Conservation (phyloP, 1,140 invertebrate genomes). For the Camponotus floridanus region DNA sequence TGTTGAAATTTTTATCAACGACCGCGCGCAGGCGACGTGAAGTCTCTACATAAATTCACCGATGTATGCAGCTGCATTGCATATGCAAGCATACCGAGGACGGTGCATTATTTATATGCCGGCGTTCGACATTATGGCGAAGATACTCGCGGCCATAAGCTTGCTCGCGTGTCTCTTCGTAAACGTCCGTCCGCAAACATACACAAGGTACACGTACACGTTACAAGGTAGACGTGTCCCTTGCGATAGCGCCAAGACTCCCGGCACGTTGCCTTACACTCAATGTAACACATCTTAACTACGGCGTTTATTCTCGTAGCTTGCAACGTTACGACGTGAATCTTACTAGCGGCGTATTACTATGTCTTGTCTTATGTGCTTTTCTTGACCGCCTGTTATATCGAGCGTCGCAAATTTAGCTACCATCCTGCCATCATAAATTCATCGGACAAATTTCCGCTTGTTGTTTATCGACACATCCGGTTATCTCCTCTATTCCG, state of each 20-base stretch:
- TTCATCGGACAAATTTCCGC: slow-evolving; percentile 34
- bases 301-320: slow-evolving; percentile 53
- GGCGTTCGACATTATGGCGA: slow-evolving; percentile 61
- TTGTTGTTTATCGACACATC: slow-evolving; percentile 38
- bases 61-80: slow-evolving; percentile 18
- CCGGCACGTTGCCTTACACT: slow-evolving; percentile 11
- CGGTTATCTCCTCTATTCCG: slow-evolving; percentile 25
- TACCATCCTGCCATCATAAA: not conserved
- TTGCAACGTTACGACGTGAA: not conserved
- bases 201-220: too few relatives aligned
- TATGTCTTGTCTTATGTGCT: not conserved
- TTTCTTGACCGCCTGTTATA: slow-evolving; percentile 4
- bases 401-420: slow-evolving; percentile 26
- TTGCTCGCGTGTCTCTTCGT: slow-evolving; percentile 37
- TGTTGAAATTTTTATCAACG: slow-evolving; percentile 70
- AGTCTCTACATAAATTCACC: slow-evolving; percentile 57
- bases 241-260: slow-evolving; percentile 1
- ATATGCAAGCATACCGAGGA: slow-evolving; percentile 19
- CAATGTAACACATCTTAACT: slow-evolving; percentile 23
- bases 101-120: slow-evolving; percentile 70
- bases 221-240: slow-evolving; percentile 6
- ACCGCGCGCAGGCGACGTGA: slow-evolving; percentile 38
- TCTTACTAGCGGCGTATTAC: slow-evolving; percentile 19
- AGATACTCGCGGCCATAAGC: slow-evolving; percentile 44
- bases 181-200: not conserved